Evolutionary conservation across 1,140 invertebrate species (phyloP).

Genomic region (Platyura marginata): DNA sequence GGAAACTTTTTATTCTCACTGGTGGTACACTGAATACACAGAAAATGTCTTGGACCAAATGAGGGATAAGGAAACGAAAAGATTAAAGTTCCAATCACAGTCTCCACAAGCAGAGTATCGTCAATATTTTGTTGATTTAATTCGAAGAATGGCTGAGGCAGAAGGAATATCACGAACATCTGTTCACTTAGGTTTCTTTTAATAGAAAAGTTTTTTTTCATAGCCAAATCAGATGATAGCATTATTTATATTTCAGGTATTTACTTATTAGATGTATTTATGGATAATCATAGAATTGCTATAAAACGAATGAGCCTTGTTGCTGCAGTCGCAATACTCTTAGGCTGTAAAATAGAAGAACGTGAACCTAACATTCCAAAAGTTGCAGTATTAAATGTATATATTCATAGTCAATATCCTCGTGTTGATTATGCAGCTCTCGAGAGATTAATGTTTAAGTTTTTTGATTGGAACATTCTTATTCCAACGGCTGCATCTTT

Average conservation of each 20-base stretch:
- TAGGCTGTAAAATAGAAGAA: neutral
- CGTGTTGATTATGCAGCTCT: neutral
- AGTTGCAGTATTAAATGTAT: neutral
- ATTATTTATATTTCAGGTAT: neutral
- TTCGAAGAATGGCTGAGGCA: neutral
- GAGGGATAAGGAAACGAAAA: neutral
- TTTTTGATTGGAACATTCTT: neutral
- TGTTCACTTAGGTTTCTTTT: neutral
- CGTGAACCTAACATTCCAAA: neutral
- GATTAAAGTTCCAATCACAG: neutral
- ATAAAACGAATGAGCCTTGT: neutral
- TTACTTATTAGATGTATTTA: neutral
- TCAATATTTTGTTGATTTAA: neutral
- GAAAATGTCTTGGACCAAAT: neutral
- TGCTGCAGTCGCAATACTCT: neutral
- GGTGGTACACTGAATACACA: neutral
- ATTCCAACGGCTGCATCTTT: neutral
- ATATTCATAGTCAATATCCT: neutral
- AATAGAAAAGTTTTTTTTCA: too few relatives aligned
- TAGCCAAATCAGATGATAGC: neutral
- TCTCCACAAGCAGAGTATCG: neutral
- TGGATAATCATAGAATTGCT: neutral
- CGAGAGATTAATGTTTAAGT: neutral
- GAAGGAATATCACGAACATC: neutral
- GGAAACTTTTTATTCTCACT: too few relatives aligned